Percentiles rank a stretch among this genome's conserved stretches.
Evolutionary conservation across 2,797 vertebrate genomes (phyloP).

Genomic region (Smutsia gigantea): DNA sequence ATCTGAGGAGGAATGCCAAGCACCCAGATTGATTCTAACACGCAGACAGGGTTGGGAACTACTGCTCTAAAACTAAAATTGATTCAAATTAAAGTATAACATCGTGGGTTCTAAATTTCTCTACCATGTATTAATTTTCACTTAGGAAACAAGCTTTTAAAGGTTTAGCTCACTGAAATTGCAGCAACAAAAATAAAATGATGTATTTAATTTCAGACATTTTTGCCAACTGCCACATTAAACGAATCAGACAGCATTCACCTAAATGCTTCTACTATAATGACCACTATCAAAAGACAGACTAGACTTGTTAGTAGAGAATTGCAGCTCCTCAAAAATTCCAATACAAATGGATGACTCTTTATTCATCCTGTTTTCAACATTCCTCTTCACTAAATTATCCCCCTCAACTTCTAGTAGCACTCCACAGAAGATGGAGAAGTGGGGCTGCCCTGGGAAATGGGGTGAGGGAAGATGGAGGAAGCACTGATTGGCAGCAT

Average conservation of each 20-base stretch:
- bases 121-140: neutral
- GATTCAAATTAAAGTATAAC: neutral
- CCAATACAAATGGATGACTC: neutral
- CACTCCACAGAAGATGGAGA: neutral
- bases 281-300: neutral
- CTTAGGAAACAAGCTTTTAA: neutral
- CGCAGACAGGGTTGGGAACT: neutral
- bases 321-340: neutral
- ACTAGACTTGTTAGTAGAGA: neutral
- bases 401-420: neutral
- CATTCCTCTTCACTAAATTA: neutral
- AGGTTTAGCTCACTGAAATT: neutral
- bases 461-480: neutral
- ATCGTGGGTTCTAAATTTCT: neutral
- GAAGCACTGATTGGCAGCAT: neutral
- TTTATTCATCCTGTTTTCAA: neutral
- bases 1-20: neutral
- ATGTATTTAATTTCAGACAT: neutral
- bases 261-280: neutral
- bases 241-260: conserved; percentile 16
- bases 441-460: neutral
- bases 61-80: neutral
- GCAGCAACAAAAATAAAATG: neutral
- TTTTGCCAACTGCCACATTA: neutral
- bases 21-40: neutral